Percentiles rank a stretch among this genome's conserved stretches.
Conservation (phyloP, 2,888 invertebrate species). For the Leptothorax acervorum region DNA sequence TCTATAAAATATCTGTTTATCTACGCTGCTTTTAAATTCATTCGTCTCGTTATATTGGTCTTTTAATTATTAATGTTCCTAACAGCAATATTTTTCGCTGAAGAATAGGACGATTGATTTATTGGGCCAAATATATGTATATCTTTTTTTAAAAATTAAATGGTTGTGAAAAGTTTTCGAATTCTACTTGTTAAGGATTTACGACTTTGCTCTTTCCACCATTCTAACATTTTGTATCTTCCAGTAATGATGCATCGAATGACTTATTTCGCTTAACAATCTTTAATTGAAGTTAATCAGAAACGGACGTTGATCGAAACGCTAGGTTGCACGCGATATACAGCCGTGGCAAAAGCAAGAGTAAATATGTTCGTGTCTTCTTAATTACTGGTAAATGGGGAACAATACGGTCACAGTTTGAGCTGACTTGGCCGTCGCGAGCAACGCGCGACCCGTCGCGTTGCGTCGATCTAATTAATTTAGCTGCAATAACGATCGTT, state of each 20-base stretch:
- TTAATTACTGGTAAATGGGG: background rate
- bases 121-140: background rate
- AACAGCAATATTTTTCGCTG: background rate
- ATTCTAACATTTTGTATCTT: background rate
- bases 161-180: background rate
- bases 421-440: background rate
- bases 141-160: background rate
- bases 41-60: background rate
- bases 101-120: background rate
- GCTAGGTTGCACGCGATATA: background rate
- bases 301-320: background rate
- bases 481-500: conserved; percentile 3
- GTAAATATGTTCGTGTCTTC: background rate
- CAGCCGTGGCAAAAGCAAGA: background rate
- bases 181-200: background rate
- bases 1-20: conserved; percentile 3
- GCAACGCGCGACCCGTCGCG: background rate
- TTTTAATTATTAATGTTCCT: background rate
- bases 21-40: background rate
- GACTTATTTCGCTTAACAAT: background rate
- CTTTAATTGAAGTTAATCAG: conserved; percentile 6
- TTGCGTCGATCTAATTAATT: conserved; percentile 43
- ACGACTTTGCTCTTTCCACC: background rate
- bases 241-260: background rate
- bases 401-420: background rate